A percentile compares a stretch with the other conserved stretches of the same genome.
These are phyloP conservation scores for Microtus oregoni DNA, from an alignment of 2,113 vertebrate species.

Conservation along the genomic window DNA sequence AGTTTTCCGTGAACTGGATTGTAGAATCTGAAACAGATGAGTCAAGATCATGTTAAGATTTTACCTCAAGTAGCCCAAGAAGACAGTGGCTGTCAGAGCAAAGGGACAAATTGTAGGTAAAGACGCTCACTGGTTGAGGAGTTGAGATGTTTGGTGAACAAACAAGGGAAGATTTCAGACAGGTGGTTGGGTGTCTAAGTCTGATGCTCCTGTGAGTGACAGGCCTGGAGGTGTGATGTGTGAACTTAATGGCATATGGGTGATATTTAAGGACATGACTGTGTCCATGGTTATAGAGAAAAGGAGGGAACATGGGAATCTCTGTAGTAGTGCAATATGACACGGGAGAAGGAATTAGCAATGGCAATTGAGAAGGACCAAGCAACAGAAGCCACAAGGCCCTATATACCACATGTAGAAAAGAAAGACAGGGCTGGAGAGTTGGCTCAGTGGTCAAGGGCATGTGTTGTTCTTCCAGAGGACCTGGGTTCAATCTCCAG, in stretches of 20 bases:
- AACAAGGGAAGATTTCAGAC: background rate
- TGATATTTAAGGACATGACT: background rate
- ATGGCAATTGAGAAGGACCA: background rate
- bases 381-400: background rate
- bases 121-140: background rate
- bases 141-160: background rate
- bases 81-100: background rate
- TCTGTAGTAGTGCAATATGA: background rate
- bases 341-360: background rate
- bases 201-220: background rate
- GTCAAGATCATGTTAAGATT: background rate
- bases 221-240: background rate
- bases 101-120: background rate
- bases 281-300: background rate
- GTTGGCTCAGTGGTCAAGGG: background rate
- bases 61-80: background rate
- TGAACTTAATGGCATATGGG: background rate
- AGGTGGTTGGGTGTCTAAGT: background rate
- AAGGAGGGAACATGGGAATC: background rate
- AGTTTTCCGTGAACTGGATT: background rate
- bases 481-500: background rate
- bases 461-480: background rate
- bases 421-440: background rate
- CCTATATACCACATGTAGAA: background rate
- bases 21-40: background rate